Conservation (phyloP, 2,888 invertebrate species). For the Orthonychiurus folsomi region DNA sequence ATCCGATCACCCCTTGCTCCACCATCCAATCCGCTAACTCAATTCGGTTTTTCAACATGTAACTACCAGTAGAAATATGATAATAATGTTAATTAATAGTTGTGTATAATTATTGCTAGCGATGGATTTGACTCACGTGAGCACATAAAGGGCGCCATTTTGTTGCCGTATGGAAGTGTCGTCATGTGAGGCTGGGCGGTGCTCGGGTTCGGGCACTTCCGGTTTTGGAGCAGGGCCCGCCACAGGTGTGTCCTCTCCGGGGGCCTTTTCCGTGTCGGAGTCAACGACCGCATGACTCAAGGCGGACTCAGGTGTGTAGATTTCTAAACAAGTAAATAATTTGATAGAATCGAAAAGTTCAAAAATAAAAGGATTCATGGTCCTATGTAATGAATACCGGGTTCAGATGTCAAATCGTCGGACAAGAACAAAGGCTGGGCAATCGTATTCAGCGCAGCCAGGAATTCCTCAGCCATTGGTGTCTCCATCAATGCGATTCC, state of each 20-base stretch:
- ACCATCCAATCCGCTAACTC: slow-evolving; percentile 21
- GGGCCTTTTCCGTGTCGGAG: too few species aligned
- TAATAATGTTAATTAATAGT: too few species aligned
- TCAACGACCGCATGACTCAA: too few species aligned
- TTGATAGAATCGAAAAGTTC: too few species aligned
- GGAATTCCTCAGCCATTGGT: slow-evolving; percentile 21
- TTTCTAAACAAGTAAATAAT: not conserved
- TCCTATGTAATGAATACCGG: not conserved
- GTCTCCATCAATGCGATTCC: slow-evolving; percentile 30
- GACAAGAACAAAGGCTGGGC: slow-evolving; percentile 16
- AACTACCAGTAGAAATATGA: slow-evolving; percentile 7
- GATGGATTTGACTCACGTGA: too few species aligned
- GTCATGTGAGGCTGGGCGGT: too few species aligned
- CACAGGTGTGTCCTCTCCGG: too few species aligned
- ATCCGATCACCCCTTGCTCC: slow-evolving; percentile 20
- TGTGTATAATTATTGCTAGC: too few species aligned
- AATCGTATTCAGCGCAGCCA: slow-evolving; percentile 23
- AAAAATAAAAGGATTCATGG: too few species aligned
- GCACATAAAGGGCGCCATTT: too few species aligned
- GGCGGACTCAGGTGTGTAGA: not conserved
- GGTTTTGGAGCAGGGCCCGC: too few species aligned
- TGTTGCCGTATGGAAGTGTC: not conserved
- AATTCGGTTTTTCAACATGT: slow-evolving; percentile 28
- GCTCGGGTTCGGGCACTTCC: too few species aligned
- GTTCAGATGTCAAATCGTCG: slow-evolving; percentile 10